phyloP scores from a whole-genome alignment of 2,113 vertebrate species.

The Anarrhichthys ocellatus region DNA sequence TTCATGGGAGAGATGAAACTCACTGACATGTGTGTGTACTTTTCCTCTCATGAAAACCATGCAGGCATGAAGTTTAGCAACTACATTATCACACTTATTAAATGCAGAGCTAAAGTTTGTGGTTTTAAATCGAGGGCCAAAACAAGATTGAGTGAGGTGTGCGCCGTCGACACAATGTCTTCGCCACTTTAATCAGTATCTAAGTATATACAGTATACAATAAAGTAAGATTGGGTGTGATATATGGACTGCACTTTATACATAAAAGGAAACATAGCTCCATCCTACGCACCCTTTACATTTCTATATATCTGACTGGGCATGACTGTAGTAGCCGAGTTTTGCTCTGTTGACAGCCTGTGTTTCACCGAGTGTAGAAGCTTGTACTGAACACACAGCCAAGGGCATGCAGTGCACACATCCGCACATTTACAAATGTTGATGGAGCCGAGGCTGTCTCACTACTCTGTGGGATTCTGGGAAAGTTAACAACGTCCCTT shows the following conservation, averaged over 20 bases:
- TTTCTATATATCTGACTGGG: slow-evolving; percentile 48
- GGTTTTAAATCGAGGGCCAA: not conserved
- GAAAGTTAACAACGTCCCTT: slow-evolving; percentile 60
- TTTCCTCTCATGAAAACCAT: slow-evolving; percentile 32
- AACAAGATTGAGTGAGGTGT: not conserved
- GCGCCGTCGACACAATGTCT: slow-evolving; percentile 1
- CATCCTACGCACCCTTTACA: slow-evolving; percentile 10
- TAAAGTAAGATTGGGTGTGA: slow-evolving; percentile 33
- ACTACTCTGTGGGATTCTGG: slow-evolving; percentile 44
- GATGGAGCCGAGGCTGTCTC: slow-evolving; percentile 60
- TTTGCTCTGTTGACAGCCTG: slow-evolving; percentile 44
- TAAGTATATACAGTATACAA: slow-evolving; percentile 9
- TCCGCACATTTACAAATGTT: slow-evolving; percentile 41
- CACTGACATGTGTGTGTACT: slow-evolving; percentile 7
- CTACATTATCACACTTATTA: not conserved
- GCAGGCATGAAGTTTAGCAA: slow-evolving; percentile 20
- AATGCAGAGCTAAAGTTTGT: not conserved
- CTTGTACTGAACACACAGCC: slow-evolving; percentile 15
- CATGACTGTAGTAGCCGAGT: slow-evolving; percentile 36
- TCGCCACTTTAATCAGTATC: slow-evolving; percentile 18
- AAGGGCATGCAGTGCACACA: slow-evolving; percentile 33
- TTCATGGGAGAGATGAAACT: slow-evolving; percentile 35
- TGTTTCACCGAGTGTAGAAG: slow-evolving; percentile 62
- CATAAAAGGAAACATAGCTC: slow-evolving; percentile 20
- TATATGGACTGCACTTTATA: slow-evolving; percentile 27